These are phyloP conservation scores for Caenorhabditis sp. DNA, from an alignment of 2,888 invertebrate species.

Conservation along the genomic window DNA sequence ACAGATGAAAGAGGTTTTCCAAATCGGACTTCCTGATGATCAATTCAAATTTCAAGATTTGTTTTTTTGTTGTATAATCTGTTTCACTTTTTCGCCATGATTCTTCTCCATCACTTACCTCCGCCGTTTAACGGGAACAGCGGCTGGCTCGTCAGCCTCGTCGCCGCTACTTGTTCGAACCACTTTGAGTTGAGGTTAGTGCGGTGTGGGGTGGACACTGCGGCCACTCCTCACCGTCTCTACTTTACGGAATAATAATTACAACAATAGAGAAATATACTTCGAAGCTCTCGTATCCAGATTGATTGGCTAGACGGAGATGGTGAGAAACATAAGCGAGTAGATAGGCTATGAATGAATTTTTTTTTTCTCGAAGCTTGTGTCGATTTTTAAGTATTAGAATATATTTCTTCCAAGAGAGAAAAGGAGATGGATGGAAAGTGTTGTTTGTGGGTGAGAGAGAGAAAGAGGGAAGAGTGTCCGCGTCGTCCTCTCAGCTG, in stretches of 20 bases:
- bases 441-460: not conserved
- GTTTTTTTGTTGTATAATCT: not conserved
- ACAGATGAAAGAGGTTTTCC: too few species aligned
- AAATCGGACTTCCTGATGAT: too few species aligned
- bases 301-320: too few species aligned
- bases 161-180: constrained; percentile 44
- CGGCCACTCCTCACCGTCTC: constrained; percentile 3
- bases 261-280: not conserved
- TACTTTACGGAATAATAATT: not conserved
- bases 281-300: too few species aligned
- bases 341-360: too few species aligned
- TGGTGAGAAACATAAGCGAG: too few species aligned
- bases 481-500: constrained; percentile 37
- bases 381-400: not conserved
- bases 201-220: not conserved
- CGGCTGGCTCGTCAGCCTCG: constrained; percentile 59
- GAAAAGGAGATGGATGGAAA: not conserved
- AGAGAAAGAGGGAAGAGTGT: not conserved
- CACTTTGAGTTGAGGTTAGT: constrained; percentile 47
- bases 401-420: not conserved
- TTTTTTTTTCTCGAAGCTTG: not conserved
- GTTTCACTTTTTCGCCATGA: not conserved
- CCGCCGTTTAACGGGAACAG: constrained; percentile 44
- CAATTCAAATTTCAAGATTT: too few species aligned
- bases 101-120: constrained; percentile 13